Base-by-base conservation (phyloP, 2,888 invertebrate species). In the Odontocolon sp. region DNA sequence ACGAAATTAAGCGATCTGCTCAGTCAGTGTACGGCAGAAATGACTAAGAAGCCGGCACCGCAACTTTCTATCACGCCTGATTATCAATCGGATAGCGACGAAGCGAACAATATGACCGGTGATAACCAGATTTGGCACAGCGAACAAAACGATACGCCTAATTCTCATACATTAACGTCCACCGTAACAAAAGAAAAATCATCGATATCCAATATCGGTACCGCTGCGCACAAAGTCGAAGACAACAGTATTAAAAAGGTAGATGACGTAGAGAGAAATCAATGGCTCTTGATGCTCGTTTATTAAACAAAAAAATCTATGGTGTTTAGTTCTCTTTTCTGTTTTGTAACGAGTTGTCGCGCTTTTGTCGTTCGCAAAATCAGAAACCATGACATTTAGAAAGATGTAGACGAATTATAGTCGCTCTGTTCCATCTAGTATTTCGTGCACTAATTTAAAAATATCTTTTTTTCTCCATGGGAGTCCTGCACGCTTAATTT, bases 1-100 rank as follows among this genome's bases (percentile, higher is more conserved):
- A 82, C 85, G 79, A 85, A 87, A 81, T 85, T 89, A 83, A 86
- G 83, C 80, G 83, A 86, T 85, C 83, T 88, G 72, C 83, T 88
- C 80, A 87, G 84, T 84, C 85, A 87, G 47, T 87, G 83, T 82
- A 84, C 84, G 56, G 87, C 85, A 79, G 83, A 83, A 84, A 78
- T 85, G 77, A 71, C 85, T 82, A 89, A 86, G 85, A 89, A 87
- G 81, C 82, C 87, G 77, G 80, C 84, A 57, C 78, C 86, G 59
- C 86, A 87, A 79, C 84, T 87, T 69, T 85, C 82, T 80, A 83
- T 88, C 78, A 87, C 85, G 78, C 86, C 87, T 78, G 87, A 89
- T 73, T 87, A 89, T 84, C 88, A 87, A 81, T 89, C 88, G 78
- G 88, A 88, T 73, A 88, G 87, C 81, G 89, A 88, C 61, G 89